phyloP scores from a whole-genome alignment of 92 coral and sea anemone species.

The Desmophyllum pertusum region DNA sequence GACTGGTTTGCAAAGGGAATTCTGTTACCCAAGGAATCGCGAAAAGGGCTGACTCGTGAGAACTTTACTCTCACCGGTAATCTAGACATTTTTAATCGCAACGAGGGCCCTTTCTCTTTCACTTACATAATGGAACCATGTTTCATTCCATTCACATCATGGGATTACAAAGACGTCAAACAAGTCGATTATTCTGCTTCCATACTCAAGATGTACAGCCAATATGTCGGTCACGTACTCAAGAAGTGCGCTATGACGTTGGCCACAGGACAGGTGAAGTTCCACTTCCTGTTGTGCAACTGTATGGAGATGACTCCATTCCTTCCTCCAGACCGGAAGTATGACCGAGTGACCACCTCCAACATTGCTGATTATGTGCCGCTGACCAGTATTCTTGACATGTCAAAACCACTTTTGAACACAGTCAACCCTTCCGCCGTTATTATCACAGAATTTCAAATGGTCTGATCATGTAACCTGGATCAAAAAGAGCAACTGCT shows the following conservation, averaged over 20 bases:
- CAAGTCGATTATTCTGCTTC: constrained; percentile 18
- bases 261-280: constrained; percentile 44
- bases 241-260: constrained; percentile 34
- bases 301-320: constrained; percentile 51
- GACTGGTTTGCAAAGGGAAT: constrained; percentile 73
- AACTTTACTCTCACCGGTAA: constrained; percentile 74
- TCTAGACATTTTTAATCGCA: not conserved
- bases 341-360: constrained; percentile 68
- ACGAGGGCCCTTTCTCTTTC: constrained; percentile 16
- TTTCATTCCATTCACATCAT: constrained; percentile 56
- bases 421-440: constrained; percentile 45
- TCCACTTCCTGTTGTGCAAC: constrained; percentile 57
- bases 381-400: constrained; percentile 32
- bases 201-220: constrained; percentile 59
- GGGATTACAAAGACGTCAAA: constrained; percentile 71
- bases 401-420: constrained; percentile 48
- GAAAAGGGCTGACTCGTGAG: constrained; percentile 37
- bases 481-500: not conserved
- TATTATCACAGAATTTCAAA: constrained; percentile 66
- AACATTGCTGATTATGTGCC: constrained; percentile 65
- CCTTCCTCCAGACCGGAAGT: constrained; percentile 42
- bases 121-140: constrained; percentile 29
- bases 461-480: constrained; percentile 28
- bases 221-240: constrained; percentile 59
- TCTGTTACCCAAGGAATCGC: constrained; percentile 35